Conservation (phyloP, 2,888 invertebrate species). For the Unio pictorum region DNA sequence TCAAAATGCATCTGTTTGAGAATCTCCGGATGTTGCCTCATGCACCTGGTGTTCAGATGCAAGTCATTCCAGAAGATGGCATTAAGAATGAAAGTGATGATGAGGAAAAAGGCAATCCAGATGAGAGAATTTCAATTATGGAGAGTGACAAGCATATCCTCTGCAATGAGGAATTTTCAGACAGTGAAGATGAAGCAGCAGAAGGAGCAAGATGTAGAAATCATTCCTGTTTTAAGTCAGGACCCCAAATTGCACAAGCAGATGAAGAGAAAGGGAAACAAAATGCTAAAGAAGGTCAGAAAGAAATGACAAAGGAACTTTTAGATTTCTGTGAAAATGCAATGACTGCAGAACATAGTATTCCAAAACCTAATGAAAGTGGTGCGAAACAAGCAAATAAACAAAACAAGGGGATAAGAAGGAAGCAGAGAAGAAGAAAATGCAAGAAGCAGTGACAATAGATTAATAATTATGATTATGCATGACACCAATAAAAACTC, state of each 20-base stretch:
- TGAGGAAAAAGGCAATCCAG: slow-evolving; percentile 93
- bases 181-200: slow-evolving; percentile 83
- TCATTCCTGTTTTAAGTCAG: slow-evolving; percentile 57
- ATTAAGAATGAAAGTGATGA: slow-evolving; percentile 74
- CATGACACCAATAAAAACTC: no score
- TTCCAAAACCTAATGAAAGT: no score
- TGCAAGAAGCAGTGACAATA: no score
- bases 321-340: background rate
- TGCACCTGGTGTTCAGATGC: slow-evolving; percentile 95
- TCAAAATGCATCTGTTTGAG: slow-evolving; percentile 93
- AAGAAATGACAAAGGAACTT: no score
- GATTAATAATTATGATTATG: no score
- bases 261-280: slow-evolving; percentile 52
- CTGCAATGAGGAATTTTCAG: slow-evolving; percentile 90
- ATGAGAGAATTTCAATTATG: slow-evolving; percentile 80
- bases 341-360: no score
- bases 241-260: slow-evolving; percentile 56
- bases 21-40: slow-evolving; percentile 97
- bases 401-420: no score
- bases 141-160: slow-evolving; percentile 62
- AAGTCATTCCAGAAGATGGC: slow-evolving; percentile 71
- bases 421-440: no score
- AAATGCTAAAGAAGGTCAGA: slow-evolving; percentile 15
- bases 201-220: slow-evolving; percentile 73
- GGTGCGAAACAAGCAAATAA: no score